Conservation (phyloP, 2,113 vertebrate genomes). For the Notothenia coriiceps region DNA sequence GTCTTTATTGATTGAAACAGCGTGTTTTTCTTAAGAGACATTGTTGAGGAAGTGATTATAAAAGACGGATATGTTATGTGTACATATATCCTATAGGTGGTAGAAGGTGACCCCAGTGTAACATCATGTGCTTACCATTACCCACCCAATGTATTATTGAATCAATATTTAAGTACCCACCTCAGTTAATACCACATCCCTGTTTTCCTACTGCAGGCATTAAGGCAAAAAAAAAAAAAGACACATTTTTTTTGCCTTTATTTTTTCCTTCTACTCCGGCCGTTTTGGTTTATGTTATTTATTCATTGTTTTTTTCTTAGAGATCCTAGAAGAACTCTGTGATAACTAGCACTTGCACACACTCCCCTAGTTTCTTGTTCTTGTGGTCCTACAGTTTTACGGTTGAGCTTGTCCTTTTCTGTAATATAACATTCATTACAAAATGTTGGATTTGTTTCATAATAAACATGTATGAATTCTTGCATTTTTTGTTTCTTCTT, state of each 20-base stretch:
- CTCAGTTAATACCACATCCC: slow-evolving; percentile 38
- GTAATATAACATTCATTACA: slow-evolving; percentile 83
- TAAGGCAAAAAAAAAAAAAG: slow-evolving; percentile 86
- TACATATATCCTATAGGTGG: not conserved
- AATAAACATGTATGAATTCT: slow-evolving; percentile 88
- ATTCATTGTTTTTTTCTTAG: slow-evolving; percentile 79
- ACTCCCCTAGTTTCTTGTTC: slow-evolving; percentile 76
- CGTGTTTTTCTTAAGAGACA: slow-evolving; percentile 9
- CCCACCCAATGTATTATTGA: not conserved
- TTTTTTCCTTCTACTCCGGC: slow-evolving; percentile 50
- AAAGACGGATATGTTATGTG: not conserved
- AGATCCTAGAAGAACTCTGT: slow-evolving; percentile 85
- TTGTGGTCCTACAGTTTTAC: slow-evolving; percentile 66
- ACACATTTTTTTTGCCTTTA: slow-evolving; percentile 68
- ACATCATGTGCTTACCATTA: not conserved
- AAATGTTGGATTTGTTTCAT: slow-evolving; percentile 85
- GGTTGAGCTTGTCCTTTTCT: slow-evolving; percentile 76
- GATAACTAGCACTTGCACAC: slow-evolving; percentile 75
- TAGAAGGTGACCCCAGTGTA: not conserved
- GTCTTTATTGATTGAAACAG: slow-evolving; percentile 8
- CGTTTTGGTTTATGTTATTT: slow-evolving; percentile 91
- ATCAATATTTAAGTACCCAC: not conserved
- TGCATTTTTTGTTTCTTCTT: slow-evolving; percentile 7
- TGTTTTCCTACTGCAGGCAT: slow-evolving; percentile 96
- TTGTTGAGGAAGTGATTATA: not conserved